Evolutionary conservation across 2,797 vertebrate genomes (phyloP).

Genomic region (Vultur gryphus): DNA sequence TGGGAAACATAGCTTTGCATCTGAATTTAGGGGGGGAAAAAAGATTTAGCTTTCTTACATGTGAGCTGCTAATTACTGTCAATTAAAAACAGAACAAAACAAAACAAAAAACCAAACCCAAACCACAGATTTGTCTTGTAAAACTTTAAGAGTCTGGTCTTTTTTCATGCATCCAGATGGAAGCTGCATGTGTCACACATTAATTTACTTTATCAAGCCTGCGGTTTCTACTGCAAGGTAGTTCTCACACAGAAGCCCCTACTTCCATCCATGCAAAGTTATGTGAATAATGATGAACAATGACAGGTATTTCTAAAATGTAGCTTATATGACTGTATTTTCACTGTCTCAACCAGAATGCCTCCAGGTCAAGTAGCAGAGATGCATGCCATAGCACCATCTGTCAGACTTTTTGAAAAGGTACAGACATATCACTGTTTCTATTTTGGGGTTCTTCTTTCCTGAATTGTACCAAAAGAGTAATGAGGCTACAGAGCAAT

Average conservation of each 20-base stretch:
- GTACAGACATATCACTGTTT: accelerated
- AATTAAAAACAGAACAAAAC: background rate
- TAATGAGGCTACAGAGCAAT: background rate
- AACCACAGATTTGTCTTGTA: background rate
- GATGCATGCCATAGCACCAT: background rate
- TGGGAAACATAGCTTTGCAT: background rate
- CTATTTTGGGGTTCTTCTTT: background rate
- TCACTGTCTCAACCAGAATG: background rate
- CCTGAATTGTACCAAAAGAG: background rate
- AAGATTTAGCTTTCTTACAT: background rate
- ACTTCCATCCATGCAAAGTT: background rate
- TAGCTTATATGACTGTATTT: background rate
- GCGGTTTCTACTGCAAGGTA: background rate
- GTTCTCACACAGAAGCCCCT: background rate
- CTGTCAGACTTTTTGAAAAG: background rate
- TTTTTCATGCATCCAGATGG: background rate
- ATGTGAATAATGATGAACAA: background rate
- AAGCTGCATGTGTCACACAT: background rate
- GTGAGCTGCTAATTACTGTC: background rate
- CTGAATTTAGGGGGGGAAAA: background rate
- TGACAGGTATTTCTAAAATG: background rate
- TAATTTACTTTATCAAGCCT: background rate
- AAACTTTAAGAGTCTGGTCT: background rate
- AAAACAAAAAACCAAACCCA: background rate
- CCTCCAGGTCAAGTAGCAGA: background rate